Conservation (phyloP, 2,797 vertebrate genomes). For the Poecilia velifera region DNA sequence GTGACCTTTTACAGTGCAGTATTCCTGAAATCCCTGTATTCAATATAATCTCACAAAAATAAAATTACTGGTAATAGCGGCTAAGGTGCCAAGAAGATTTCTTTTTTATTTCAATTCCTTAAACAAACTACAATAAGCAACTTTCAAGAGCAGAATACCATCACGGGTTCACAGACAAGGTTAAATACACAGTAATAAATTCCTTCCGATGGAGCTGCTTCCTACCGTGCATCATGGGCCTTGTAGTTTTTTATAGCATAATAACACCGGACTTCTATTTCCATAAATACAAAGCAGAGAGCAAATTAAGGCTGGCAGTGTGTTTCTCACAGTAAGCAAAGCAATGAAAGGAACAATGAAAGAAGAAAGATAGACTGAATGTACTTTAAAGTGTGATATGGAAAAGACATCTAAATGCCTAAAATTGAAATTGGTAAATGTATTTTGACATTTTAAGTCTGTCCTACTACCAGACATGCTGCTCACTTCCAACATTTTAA, state of each 20-base stretch:
- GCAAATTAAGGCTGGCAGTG: background rate
- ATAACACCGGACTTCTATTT: background rate
- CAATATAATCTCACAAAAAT: background rate
- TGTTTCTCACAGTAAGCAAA: background rate
- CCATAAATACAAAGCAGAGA: slow-evolving; percentile 1
- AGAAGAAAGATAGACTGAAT: background rate
- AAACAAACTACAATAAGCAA: background rate
- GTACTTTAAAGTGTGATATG: background rate
- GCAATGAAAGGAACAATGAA: background rate
- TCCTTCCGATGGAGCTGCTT: background rate
- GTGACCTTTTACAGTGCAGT: background rate
- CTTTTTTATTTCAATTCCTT: background rate
- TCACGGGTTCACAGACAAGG: background rate
- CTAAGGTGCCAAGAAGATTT: background rate
- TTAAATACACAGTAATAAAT: slow-evolving; percentile 10
- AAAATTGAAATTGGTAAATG: background rate
- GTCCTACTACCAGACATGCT: background rate
- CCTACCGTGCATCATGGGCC: background rate
- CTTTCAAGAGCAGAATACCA: slow-evolving; percentile 6
- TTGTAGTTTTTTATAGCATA: slow-evolving; percentile 3
- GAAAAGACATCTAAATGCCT: background rate
- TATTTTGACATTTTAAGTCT: background rate
- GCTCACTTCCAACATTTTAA: background rate
- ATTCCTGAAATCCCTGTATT: background rate
- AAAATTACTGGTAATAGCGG: background rate